Base-by-base conservation (phyloP, 2,797 vertebrate species). In the Sebastes hubbsi region DNA sequence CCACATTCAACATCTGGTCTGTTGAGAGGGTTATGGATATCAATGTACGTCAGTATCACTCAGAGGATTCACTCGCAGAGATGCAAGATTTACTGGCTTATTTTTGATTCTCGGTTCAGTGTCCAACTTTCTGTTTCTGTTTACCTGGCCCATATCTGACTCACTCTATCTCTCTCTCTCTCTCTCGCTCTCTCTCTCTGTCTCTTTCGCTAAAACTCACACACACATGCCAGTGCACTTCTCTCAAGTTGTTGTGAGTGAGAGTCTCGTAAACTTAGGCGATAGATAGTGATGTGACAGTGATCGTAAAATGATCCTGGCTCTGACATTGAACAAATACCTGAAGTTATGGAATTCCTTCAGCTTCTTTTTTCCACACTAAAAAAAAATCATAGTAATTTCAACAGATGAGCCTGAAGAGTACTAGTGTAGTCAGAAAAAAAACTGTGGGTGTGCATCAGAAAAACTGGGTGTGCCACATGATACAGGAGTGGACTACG, bases 1-100 rank as follows among this genome's bases (percentile, higher is more conserved):
- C 68, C 68, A 80, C 52, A 74, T 71, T 75, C 62, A 87, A 81
- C 89, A 91, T 91, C 84, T 93, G 89, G 65, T 76, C 75, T 78
- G 74, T 27, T 75, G 54, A 82, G 79, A 61, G 71, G 72, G 70
- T 77, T 85, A 38, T 60, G 60, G 42, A 82, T 81, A 82, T 76
- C 49, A 79, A 4, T 38, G 30, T 61, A 69, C 56, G 27, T 83
- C 84, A 89, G 55, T 10, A 75, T 77, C 78, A 82, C 59, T 82
- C 66, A 69, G 32, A 78, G 36, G 13, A 82, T 75, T 63, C 58
- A 63, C 76, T 70, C 58, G 55, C 32, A 58, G 10, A 73, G 42
- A 82, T 55, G 25, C 12, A 74, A 32, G 32, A 77, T 78, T 80
- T 61, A 67, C 25, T 22, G 49, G 52, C 59, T 56, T 20, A 29